Conservation (phyloP, 1,140 invertebrate species). For the Lasioglossum baleicum region DNA sequence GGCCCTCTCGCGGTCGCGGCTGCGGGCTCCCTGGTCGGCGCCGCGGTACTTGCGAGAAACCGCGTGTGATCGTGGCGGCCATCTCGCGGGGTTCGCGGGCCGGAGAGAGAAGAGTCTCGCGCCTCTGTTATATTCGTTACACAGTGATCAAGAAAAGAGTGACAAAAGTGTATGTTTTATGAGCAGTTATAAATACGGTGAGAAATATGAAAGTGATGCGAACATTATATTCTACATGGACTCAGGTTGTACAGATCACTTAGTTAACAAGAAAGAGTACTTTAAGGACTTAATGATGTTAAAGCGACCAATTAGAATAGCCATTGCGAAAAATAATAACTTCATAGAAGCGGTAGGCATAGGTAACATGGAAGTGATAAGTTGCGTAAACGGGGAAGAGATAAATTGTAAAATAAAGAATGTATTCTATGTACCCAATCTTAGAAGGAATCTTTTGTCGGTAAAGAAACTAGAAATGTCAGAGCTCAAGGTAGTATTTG, state of each 20-base stretch:
- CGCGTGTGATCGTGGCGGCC: no score
- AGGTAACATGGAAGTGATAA: conserved; percentile 53
- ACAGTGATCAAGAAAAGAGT: not conserved
- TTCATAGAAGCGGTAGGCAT: not conserved
- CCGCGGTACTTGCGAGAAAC: no score
- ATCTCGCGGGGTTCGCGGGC: no score
- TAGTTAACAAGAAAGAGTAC: conserved; percentile 62
- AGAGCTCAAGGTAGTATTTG: conserved; percentile 52
- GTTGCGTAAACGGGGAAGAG: conserved; percentile 5
- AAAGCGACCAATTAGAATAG: not conserved
- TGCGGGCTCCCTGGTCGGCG: no score
- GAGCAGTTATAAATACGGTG: not conserved
- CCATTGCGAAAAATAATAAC: not conserved
- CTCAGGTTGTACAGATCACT: conserved; percentile 68
- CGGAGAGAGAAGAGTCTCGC: no score
- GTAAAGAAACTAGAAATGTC: conserved; percentile 49
- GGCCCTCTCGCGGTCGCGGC: no score
- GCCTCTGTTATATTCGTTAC: no score
- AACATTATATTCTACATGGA: conserved; percentile 4
- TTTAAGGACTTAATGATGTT: conserved; percentile 52
- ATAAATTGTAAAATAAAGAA: conserved; percentile 33
- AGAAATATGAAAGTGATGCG: not conserved
- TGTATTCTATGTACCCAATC: conserved; percentile 22
- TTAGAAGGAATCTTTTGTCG: conserved; percentile 49
- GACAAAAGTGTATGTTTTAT: conserved; percentile 11